phyloP scores from a whole-genome alignment of 2,888 invertebrate species.

The Galeruca laticollis region DNA sequence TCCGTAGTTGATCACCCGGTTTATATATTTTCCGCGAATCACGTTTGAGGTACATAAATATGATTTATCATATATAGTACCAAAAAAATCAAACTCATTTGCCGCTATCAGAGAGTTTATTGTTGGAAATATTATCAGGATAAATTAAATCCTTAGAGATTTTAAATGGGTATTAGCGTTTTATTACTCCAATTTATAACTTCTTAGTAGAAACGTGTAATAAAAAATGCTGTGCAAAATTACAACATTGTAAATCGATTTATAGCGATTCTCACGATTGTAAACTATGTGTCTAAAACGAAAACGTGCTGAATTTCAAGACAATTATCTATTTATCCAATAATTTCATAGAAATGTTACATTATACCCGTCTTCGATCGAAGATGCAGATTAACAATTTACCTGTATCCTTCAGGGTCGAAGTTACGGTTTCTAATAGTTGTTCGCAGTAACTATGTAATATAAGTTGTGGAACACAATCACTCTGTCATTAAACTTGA shows the following conservation, averaged over 20 bases:
- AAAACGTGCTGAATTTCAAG: conserved; percentile 17
- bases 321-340: conserved; percentile 6
- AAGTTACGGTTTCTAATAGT: no score
- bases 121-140: no score
- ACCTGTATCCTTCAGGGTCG: not conserved
- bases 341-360: conserved; percentile 3
- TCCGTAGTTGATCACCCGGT: no score
- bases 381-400: not conserved
- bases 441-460: no score
- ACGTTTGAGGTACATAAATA: no score
- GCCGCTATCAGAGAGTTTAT: no score
- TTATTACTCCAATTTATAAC: not conserved
- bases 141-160: no score
- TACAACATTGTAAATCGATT: conserved; percentile 11
- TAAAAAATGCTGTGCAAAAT: not conserved
- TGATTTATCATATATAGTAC: no score
- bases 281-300: not conserved
- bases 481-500: no score
- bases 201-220: not conserved
- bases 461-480: no score
- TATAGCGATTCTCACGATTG: conserved; percentile 13
- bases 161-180: not conserved
- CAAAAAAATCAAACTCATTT: no score
- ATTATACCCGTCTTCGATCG: not conserved
- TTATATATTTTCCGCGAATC: no score